Conservation (phyloP, 2,888 invertebrate species). For the Nomada ferruginata region DNA sequence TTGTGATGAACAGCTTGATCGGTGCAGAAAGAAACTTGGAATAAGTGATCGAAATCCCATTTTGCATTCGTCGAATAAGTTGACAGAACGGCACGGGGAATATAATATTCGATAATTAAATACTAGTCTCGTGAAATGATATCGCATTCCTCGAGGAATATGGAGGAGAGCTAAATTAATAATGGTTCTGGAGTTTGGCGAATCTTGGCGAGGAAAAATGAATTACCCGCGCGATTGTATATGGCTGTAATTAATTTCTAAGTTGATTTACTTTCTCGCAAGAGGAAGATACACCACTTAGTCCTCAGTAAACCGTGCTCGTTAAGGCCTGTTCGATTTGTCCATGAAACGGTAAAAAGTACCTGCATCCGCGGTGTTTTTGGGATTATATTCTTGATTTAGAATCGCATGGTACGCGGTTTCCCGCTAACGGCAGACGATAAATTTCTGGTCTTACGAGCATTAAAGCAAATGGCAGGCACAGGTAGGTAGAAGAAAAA, state of each 20-base stretch:
- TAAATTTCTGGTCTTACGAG: slow-evolving; percentile 55
- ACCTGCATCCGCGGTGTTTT: slow-evolving; percentile 13
- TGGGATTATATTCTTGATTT: slow-evolving; percentile 50
- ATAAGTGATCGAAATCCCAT: slow-evolving; percentile 15
- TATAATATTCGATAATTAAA: too few species aligned
- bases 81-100: too few species aligned
- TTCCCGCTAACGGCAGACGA: slow-evolving; percentile 46
- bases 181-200: not conserved
- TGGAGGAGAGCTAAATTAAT: not conserved
- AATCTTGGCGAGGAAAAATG: not conserved
- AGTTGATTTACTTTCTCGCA: not conserved
- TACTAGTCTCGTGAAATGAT: too few species aligned
- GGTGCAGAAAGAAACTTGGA: slow-evolving; percentile 9
- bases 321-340: not conserved
- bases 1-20: slow-evolving; percentile 44
- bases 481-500: not conserved
- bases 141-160: too few species aligned
- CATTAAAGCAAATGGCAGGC: slow-evolving; percentile 32
- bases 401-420: slow-evolving; percentile 21
- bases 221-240: slow-evolving; percentile 13
- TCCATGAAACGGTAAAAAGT: slow-evolving; percentile 2
- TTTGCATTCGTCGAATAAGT: too few species aligned
- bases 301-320: not conserved
- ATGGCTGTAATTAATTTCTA: slow-evolving; percentile 22
- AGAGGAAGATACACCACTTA: not conserved